Evolutionary conservation across 2,888 invertebrate genomes (phyloP).

Genomic region (Thysanoteuthis rhombus): DNA sequence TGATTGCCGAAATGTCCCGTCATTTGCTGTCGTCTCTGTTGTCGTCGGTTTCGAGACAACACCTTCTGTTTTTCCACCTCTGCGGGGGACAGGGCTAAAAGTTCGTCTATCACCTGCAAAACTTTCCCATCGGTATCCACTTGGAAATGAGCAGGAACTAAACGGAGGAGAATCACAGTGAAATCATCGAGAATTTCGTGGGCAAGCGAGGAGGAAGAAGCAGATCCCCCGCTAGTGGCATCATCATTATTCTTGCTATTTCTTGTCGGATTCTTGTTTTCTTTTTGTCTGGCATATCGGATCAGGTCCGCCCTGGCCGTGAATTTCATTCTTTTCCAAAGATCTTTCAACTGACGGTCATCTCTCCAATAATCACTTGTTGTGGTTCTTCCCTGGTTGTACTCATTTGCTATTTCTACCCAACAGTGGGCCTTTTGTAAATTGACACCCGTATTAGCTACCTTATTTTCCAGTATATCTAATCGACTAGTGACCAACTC

Average conservation of each 20-base stretch:
- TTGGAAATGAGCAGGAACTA: neutral
- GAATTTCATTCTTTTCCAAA: conserved; percentile 19
- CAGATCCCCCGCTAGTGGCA: neutral
- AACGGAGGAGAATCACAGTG: neutral
- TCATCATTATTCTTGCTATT: neutral
- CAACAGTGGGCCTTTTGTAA: conserved; percentile 17
- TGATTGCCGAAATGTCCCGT: neutral
- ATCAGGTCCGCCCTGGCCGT: neutral
- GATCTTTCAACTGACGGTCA: neutral
- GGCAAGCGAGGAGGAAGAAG: neutral
- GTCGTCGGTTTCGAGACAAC: neutral
- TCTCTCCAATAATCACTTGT: neutral
- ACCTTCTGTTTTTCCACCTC: neutral
- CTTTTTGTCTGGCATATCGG: neutral
- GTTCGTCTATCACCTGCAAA: neutral
- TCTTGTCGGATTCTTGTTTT: neutral
- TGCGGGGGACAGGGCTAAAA: neutral
- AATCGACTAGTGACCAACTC: neutral
- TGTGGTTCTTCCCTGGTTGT: neutral
- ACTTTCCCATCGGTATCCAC: conserved; percentile 1
- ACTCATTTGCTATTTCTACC: neutral
- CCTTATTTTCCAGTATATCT: neutral
- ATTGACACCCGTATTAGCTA: neutral
- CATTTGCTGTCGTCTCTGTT: neutral
- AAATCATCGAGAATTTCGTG: neutral